These are phyloP conservation scores for Chloroceryle inda DNA, from an alignment of 2,797 vertebrate species.

Conservation along the genomic window DNA sequence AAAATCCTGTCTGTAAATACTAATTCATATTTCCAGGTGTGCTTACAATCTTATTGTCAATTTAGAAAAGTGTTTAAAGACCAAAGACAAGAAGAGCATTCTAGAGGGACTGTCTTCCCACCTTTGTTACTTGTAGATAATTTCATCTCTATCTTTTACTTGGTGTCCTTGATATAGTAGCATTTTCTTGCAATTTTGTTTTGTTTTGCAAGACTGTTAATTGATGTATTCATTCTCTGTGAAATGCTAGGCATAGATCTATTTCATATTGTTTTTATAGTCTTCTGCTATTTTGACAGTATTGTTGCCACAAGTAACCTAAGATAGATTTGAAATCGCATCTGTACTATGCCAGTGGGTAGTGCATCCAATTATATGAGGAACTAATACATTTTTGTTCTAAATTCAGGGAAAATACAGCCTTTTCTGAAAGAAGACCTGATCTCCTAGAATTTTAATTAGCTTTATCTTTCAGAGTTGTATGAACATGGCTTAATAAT, in stretches of 20 bases:
- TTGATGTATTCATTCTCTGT: not conserved
- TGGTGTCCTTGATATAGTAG: not conserved
- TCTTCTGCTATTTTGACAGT: conserved; percentile 22
- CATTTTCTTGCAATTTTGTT: not conserved
- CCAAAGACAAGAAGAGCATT: not conserved
- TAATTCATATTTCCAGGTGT: not conserved
- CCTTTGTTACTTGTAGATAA: not conserved
- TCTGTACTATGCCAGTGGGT: not conserved
- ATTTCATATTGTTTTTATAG: not conserved
- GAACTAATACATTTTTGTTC: not conserved
- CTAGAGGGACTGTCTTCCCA: not conserved
- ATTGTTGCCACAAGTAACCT: not conserved
- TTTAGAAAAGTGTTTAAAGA: not conserved
- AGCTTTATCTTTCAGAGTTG: not conserved
- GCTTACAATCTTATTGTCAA: not conserved
- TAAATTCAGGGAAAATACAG: not conserved
- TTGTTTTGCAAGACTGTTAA: not conserved
- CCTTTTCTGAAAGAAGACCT: not conserved
- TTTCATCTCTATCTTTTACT: not conserved
- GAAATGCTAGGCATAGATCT: not conserved
- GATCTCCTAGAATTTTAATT: conserved; percentile 2
- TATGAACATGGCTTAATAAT: not conserved
- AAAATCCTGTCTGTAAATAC: not conserved
- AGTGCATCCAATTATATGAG: not conserved
- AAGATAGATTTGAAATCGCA: not conserved